Conservation (phyloP, 2,888 invertebrate genomes). For the Oligia strigilis region DNA sequence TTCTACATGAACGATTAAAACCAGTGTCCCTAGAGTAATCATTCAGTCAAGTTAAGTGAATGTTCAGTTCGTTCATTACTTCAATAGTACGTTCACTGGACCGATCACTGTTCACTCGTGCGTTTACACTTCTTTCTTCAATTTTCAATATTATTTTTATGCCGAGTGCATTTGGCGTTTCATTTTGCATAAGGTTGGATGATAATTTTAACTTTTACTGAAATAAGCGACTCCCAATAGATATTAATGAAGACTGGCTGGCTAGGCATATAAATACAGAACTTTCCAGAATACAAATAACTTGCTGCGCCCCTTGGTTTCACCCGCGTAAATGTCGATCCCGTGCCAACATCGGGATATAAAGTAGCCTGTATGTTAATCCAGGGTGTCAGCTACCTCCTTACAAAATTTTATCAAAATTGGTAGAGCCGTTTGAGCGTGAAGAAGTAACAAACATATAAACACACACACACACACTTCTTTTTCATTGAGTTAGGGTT, state of each 20-base stretch:
- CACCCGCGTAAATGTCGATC: no score
- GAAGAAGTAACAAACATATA: no score
- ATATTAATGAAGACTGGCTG: background rate
- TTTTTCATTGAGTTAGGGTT: no score
- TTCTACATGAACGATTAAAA: slow-evolving; percentile 48
- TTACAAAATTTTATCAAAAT: no score
- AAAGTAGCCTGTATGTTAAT: no score
- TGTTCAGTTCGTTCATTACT: slow-evolving; percentile 58
- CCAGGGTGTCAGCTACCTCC: no score
- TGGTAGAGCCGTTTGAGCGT: no score
- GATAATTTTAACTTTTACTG: background rate
- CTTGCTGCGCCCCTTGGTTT: no score
- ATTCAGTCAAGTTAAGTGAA: slow-evolving; percentile 47
- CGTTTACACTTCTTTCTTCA: slow-evolving; percentile 26
- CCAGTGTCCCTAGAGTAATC: slow-evolving; percentile 35
- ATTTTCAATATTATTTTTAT: slow-evolving; percentile 27
- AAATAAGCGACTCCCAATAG: background rate
- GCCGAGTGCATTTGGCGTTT: slow-evolving; percentile 2
- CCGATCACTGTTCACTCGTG: slow-evolving; percentile 45
- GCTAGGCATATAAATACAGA: background rate
- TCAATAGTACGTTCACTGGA: slow-evolving; percentile 40
- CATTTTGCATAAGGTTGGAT: background rate
- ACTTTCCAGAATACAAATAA: background rate
- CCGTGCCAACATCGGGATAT: no score
- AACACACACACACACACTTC: no score